phyloP scores from a whole-genome alignment of 2,797 vertebrate genomes.

The Sparidentex hasta region DNA sequence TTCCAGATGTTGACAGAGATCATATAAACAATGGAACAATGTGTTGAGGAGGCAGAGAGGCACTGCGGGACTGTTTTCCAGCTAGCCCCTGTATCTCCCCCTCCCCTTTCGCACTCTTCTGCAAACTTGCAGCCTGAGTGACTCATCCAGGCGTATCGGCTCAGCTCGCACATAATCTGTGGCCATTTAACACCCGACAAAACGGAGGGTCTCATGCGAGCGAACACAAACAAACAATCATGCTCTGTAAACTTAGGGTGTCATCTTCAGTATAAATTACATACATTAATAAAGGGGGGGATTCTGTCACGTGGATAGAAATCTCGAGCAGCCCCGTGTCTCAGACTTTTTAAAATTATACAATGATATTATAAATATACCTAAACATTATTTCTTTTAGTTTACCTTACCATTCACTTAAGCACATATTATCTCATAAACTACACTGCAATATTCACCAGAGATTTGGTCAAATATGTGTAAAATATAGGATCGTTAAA shows the following conservation, averaged over 20 bases:
- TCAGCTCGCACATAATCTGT: constrained; percentile 77
- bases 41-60: constrained; percentile 48
- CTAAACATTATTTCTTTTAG: background rate
- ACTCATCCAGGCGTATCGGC: constrained; percentile 86
- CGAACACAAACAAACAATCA: constrained; percentile 14
- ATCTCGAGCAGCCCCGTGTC: background rate
- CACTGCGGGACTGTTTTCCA: constrained; percentile 74
- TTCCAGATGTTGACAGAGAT: constrained; percentile 48
- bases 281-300: background rate
- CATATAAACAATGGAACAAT: constrained; percentile 52
- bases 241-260: constrained; percentile 3
- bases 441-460: background rate
- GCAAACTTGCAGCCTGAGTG: constrained; percentile 89
- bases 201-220: constrained; percentile 26
- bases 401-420: background rate
- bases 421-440: background rate
- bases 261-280: background rate
- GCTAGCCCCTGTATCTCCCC: constrained; percentile 64
- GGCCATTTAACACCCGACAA: constrained; percentile 62
- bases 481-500: background rate
- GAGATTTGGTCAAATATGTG: background rate
- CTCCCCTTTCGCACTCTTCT: constrained; percentile 81
- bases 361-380: background rate
- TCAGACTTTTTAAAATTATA: background rate
- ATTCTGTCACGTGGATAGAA: constrained; percentile 12